These are phyloP conservation scores for Eurypyga helias DNA, from an alignment of 2,113 vertebrate genomes.

Conservation along the genomic window DNA sequence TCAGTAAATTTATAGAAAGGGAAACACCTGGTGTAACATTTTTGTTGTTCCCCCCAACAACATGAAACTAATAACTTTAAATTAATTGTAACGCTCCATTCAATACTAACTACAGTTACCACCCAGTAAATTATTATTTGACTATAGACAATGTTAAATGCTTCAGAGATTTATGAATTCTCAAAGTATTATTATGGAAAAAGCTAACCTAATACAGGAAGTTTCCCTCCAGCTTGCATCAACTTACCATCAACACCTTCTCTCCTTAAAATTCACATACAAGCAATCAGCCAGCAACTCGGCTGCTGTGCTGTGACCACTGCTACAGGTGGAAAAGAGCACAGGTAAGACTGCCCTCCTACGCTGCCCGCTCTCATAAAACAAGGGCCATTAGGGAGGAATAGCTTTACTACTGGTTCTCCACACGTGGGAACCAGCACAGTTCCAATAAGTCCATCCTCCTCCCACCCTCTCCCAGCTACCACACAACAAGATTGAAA, in stretches of 20 bases:
- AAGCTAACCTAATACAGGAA: background rate
- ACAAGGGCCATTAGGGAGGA: background rate
- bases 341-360: rapidly evolving
- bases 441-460: background rate
- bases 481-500: background rate
- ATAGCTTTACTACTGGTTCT: background rate
- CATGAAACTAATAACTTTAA: background rate
- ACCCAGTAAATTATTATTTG: background rate
- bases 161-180: background rate
- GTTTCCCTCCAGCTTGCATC: background rate
- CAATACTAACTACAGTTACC: background rate
- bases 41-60: background rate
- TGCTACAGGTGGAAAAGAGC: background rate
- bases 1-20: background rate
- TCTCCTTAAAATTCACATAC: background rate
- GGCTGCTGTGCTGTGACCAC: background rate
- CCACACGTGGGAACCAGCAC: background rate
- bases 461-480: background rate
- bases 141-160: background rate
- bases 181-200: background rate
- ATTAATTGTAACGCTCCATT: background rate
- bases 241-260: too few relatives aligned
- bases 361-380: background rate
- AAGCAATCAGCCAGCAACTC: background rate
- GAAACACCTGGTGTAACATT: background rate